Conservation (phyloP, 2,888 invertebrate genomes). For the Troilus luridus region DNA sequence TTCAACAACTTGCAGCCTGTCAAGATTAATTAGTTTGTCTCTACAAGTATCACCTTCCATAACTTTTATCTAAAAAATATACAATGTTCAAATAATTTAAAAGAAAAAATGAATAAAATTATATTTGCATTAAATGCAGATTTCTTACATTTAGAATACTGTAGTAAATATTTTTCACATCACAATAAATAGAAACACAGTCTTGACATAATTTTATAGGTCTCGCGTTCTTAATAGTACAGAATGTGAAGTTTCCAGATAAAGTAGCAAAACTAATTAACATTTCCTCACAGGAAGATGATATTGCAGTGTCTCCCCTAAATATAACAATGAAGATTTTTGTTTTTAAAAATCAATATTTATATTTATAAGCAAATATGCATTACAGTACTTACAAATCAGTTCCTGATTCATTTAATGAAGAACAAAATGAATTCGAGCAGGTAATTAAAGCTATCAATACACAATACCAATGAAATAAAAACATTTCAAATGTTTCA, state of each 20-base stretch:
- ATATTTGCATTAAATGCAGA: not conserved
- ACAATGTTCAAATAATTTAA: conserved; percentile 24
- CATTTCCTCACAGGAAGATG: conserved; percentile 64
- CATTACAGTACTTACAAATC: not conserved
- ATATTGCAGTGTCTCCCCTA: not conserved
- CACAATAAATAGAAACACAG: conserved; percentile 74
- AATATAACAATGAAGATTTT: not conserved
- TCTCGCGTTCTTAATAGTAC: conserved; percentile 75
- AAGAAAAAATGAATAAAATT: not conserved
- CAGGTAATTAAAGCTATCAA: not conserved
- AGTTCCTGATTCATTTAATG: not conserved
- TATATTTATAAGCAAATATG: not conserved
- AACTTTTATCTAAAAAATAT: conserved; percentile 67
- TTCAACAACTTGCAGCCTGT: conserved; percentile 76
- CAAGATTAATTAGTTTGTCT: conserved; percentile 74
- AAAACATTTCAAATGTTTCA: not conserved
- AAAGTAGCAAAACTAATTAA: conserved; percentile 71
- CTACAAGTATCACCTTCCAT: conserved; percentile 74
- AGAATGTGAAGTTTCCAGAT: conserved; percentile 75
- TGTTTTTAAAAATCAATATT: not conserved
- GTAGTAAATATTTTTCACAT: conserved; percentile 72
- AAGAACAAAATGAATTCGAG: not conserved
- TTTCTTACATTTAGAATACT: conserved; percentile 70
- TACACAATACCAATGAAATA: not conserved
- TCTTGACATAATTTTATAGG: conserved; percentile 76